A percentile compares a stretch with the other conserved stretches of the same genome.
These are phyloP conservation scores for Carassius carassius DNA, from an alignment of 2,113 vertebrate genomes.

Conservation along the genomic window DNA sequence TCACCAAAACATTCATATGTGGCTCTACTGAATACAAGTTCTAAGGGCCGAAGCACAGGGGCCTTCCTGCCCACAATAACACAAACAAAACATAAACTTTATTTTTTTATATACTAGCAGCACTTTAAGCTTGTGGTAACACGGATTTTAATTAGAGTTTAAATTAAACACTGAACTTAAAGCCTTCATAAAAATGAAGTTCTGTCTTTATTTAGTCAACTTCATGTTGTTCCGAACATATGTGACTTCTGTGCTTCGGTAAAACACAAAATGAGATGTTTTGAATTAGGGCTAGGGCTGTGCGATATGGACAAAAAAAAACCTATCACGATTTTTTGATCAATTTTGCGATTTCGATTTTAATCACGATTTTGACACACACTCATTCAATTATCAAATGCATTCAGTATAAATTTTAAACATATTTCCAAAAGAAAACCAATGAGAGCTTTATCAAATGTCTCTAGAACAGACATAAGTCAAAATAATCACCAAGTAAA, in stretches of 20 bases:
- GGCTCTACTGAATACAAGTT: slow-evolving; percentile 34
- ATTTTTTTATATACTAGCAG: background rate
- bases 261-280: background rate
- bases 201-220: background rate
- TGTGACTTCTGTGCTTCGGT: background rate
- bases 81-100: slow-evolving; percentile 2
- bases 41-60: background rate
- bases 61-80: background rate
- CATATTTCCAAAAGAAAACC: too few species aligned
- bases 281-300: background rate
- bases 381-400: too few species aligned
- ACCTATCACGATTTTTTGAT: too few species aligned
- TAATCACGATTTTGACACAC: too few species aligned
- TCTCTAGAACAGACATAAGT: too few species aligned
- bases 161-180: background rate
- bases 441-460: too few species aligned
- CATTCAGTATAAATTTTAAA: too few species aligned
- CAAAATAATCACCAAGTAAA: too few species aligned
- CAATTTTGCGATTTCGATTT: too few species aligned
- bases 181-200: background rate
- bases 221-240: background rate
- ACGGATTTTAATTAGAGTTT: background rate
- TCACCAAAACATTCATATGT: slow-evolving; percentile 32
- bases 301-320: too few species aligned
- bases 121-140: background rate